Evolutionary conservation across 2,113 vertebrate genomes (phyloP), one percentile per base, ranked within the genome.

Genomic region (Gymnorhina tibicen): DNA sequence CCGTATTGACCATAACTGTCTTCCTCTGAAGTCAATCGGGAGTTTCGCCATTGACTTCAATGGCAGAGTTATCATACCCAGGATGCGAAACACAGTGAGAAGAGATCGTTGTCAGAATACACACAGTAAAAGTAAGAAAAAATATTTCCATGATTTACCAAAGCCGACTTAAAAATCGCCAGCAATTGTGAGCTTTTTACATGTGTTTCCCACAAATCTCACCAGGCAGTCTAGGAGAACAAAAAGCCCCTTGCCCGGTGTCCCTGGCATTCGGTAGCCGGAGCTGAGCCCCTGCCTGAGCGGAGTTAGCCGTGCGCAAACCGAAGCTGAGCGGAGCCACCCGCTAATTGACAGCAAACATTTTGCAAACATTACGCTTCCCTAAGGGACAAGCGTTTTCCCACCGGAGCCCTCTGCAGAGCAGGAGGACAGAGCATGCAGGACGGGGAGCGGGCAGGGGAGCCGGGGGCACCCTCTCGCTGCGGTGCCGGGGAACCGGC

Each of bases 261-360:
- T 30, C 58, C 69, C 75, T 8, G 74, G 84, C 62, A 50, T 84
- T 92, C 44, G 78, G 92, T 28, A 94, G 82, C 72, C 64, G 20
- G 78, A 84, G 94, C n/a, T 79, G 64, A 72, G 17, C 53, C 89
- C 83, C 91, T 72, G 87, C 91, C 91, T 35, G 68, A 73, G 66
- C 39, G 49, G 84, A 96, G 93, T 92, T 30, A 67, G 20, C 42
- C 22, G 42, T 8, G 56, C 87, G 46, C 97, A 17, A 12, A 41
- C 15, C 79, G 32, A 20, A 42, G 68, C 95, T 55, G 30, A 86
- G 87, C 77, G 70, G 37, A 95, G 68, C 75, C 89, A n/a, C 39
- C 33, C 95, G 66, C 93, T 87, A 77, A 94, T 87, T 60, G 95
- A 87, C 15, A 67, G 91, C 94, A 93, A 98, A 97, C 96, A 90